Percentiles rank a stretch among this genome's conserved stretches.
These are phyloP conservation scores for Tylochromis polylepis DNA, from an alignment of 2,113 vertebrate species.

Conservation along the genomic window DNA sequence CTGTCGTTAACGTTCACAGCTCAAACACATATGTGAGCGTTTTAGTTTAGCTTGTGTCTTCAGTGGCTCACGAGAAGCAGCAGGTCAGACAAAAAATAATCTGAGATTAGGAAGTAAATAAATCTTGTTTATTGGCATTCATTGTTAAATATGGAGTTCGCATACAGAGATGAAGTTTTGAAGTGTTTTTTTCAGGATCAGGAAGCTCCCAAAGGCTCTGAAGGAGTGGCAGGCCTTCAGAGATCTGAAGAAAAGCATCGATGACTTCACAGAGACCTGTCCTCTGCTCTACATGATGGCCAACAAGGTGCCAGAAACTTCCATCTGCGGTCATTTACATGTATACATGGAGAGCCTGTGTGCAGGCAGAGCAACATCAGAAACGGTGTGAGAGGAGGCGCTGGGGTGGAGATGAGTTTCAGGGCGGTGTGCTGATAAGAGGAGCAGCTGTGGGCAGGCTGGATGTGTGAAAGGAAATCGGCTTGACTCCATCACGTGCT, in stretches of 20 bases:
- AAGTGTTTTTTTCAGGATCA: conserved; percentile 58
- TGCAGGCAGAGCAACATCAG: not conserved
- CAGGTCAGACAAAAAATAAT: fast-evolving
- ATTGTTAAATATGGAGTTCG: not conserved
- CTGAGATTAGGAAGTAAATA: not conserved
- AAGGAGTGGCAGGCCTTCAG: conserved; percentile 82
- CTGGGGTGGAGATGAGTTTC: not conserved
- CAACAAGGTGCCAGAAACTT: conserved; percentile 68
- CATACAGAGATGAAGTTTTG: not conserved
- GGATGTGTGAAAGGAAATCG: not conserved
- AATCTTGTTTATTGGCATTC: not conserved
- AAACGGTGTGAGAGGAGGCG: not conserved
- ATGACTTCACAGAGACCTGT: conserved; percentile 81
- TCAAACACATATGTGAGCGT: not conserved
- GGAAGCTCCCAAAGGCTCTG: conserved; percentile 78
- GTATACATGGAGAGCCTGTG: too few species aligned
- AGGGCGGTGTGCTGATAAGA: not conserved
- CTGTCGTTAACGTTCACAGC: not conserved
- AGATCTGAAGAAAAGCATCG: conserved; percentile 79
- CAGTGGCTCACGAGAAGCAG: not conserved
- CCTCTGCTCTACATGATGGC: conserved; percentile 83
- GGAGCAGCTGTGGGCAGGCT: not conserved
- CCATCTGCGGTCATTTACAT: not conserved
- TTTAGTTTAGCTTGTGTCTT: not conserved
- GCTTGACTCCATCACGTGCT: not conserved